Conservation (phyloP, 1,140 invertebrate species). For the Cardiocondyla obscurior region DNA sequence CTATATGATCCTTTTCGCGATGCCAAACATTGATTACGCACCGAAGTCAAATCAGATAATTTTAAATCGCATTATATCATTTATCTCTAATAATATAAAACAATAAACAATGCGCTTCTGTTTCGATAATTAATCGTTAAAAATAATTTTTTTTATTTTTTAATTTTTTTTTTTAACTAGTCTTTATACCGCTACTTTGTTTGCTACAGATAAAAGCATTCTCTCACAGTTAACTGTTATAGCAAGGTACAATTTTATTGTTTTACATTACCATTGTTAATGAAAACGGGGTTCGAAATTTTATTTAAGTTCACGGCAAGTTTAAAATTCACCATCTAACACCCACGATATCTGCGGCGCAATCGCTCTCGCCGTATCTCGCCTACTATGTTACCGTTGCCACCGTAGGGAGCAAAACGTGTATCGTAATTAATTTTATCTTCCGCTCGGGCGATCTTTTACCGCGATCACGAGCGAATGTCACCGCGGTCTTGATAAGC, state of each 20-base stretch:
- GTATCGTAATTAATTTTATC: constrained; percentile 53
- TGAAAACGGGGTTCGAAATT: constrained; percentile 5
- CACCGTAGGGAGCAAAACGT: constrained; percentile 17
- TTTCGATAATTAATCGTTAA: neutral
- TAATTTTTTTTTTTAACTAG: too few relatives aligned
- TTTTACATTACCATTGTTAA: neutral
- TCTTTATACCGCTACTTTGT: too few relatives aligned
- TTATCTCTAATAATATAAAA: neutral
- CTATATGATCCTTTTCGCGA: constrained; percentile 29
- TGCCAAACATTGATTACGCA: neutral
- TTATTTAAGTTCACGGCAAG: constrained; percentile 27
- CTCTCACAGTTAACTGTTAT: neutral
- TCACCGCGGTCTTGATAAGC: constrained; percentile 22
- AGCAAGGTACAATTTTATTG: neutral
- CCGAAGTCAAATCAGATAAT: neutral
- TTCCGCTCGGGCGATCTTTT: constrained; percentile 7
- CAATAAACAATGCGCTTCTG: neutral
- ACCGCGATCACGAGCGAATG: neutral
- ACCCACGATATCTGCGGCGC: constrained; percentile 22
- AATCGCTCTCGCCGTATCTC: constrained; percentile 39
- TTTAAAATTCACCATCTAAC: constrained; percentile 36
- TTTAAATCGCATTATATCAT: neutral
- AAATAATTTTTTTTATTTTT: neutral
- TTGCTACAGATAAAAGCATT: neutral
- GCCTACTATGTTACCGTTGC: neutral